Percentiles rank a stretch among this genome's conserved stretches.
Evolutionary conservation across 1,140 invertebrate species (phyloP).

Genomic region (Drosophila obscura): DNA sequence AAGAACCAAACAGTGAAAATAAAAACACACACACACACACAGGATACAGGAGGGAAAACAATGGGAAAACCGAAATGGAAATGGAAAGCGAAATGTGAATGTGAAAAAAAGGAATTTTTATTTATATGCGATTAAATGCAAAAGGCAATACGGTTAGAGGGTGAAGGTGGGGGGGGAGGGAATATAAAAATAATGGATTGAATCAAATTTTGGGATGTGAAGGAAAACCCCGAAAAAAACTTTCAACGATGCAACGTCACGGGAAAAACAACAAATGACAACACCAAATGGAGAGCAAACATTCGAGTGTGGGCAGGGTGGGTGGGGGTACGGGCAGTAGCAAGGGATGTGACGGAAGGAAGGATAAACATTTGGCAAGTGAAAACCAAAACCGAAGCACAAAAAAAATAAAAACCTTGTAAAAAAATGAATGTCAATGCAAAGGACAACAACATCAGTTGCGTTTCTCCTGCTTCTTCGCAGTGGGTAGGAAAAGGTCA

Average conservation of each 20-base stretch:
- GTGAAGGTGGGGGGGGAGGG: slow-evolving; percentile 13
- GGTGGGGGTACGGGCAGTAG: too few relatives aligned
- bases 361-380: slow-evolving; percentile 37
- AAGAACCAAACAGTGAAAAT: slow-evolving; percentile 43
- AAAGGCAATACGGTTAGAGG: slow-evolving; percentile 34
- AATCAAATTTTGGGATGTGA: slow-evolving; percentile 60
- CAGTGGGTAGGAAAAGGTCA: not conserved
- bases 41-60: slow-evolving; percentile 47
- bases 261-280: slow-evolving; percentile 69
- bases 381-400: slow-evolving; percentile 23
- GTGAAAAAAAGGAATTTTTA: slow-evolving; percentile 44
- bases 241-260: slow-evolving; percentile 32
- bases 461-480: not conserved
- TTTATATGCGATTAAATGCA: slow-evolving; percentile 75
- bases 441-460: not conserved
- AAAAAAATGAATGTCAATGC: slow-evolving; percentile 47
- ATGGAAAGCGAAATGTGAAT: slow-evolving; percentile 53
- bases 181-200: slow-evolving; percentile 75
- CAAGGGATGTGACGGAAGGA: not conserved
- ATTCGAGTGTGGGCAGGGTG: not conserved
- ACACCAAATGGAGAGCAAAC: slow-evolving; percentile 57
- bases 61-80: slow-evolving; percentile 65
- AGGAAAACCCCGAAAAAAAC: slow-evolving; percentile 13
- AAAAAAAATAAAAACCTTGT: slow-evolving; percentile 31
- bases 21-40: slow-evolving; percentile 15